These are phyloP conservation scores for Drosophila rhopaloa DNA, from an alignment of 1,140 invertebrate genomes.

Conservation along the genomic window DNA sequence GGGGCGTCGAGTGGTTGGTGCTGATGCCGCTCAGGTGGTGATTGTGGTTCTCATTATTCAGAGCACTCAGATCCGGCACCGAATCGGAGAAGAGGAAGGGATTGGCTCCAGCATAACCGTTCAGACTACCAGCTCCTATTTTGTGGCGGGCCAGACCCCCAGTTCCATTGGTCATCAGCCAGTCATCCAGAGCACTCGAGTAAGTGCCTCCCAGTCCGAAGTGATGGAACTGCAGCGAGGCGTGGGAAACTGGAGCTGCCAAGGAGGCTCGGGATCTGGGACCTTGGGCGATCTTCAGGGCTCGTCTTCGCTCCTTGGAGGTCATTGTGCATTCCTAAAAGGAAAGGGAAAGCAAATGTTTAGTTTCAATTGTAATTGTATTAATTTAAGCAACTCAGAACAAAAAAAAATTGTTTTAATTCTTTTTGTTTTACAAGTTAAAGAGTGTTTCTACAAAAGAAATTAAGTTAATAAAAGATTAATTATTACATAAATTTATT, in stretches of 20 bases:
- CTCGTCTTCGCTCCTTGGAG: constrained; percentile 86
- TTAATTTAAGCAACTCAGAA: too few species aligned
- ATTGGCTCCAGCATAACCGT: constrained; percentile 75
- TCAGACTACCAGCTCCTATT: constrained; percentile 79
- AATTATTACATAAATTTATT: too few species aligned
- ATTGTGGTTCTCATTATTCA: constrained; percentile 83
- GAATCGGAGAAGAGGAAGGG: constrained; percentile 83
- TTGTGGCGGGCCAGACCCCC: constrained; percentile 69
- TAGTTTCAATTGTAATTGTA: not conserved
- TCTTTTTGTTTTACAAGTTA: too few species aligned
- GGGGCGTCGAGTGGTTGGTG: constrained; percentile 82
- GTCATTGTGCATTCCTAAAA: constrained; percentile 87
- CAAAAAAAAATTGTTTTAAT: too few species aligned
- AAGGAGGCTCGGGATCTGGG: constrained; percentile 82
- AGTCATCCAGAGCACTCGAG: constrained; percentile 85
- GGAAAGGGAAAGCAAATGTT: not conserved
- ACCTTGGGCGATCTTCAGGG: constrained; percentile 86
- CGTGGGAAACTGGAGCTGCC: constrained; percentile 81
- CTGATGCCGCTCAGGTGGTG: constrained; percentile 77
- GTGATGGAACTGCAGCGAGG: constrained; percentile 79
- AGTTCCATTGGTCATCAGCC: constrained; percentile 84
- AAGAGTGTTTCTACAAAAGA: too few species aligned
- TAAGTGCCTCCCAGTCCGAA: constrained; percentile 79
- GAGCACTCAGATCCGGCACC: constrained; percentile 79
- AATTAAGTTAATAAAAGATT: too few species aligned